phyloP scores from a whole-genome alignment of 2,797 vertebrate genomes.

The Ctenopoma multispine region DNA sequence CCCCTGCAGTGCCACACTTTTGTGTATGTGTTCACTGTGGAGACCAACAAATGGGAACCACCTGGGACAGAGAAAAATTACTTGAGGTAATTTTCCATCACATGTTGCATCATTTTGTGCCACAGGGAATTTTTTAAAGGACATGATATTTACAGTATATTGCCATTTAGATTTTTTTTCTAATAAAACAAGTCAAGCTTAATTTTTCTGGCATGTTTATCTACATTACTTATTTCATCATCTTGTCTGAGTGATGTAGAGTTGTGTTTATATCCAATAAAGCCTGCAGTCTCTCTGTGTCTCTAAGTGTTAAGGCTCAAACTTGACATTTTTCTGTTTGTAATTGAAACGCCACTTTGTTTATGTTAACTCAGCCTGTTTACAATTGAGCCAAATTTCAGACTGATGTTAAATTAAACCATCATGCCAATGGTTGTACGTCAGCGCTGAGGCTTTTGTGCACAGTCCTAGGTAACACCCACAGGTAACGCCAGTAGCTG shows the following conservation, averaged over 20 bases:
- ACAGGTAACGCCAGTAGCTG: slow-evolving; percentile 23
- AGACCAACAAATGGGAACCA: slow-evolving; percentile 74
- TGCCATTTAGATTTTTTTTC: slow-evolving; percentile 32
- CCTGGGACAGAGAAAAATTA: slow-evolving; percentile 64
- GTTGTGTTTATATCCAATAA: slow-evolving; percentile 66
- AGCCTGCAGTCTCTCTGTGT: slow-evolving; percentile 56
- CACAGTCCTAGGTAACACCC: slow-evolving; percentile 37
- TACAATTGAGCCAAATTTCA: slow-evolving; percentile 33
- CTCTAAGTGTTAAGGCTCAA: slow-evolving; percentile 32
- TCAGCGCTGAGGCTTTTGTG: slow-evolving; percentile 18
- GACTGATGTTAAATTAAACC: slow-evolving; percentile 40
- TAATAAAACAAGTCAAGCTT: slow-evolving; percentile 33
- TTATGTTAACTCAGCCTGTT: slow-evolving; percentile 31
- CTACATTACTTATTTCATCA: slow-evolving; percentile 55
- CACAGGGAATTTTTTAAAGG: slow-evolving; percentile 12
- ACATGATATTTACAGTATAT: slow-evolving; percentile 44
- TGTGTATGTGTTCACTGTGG: slow-evolving; percentile 23
- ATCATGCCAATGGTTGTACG: slow-evolving; percentile 9
- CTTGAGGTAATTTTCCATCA: slow-evolving; percentile 66
- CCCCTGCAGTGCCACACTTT: slow-evolving; percentile 47
- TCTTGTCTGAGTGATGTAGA: slow-evolving; percentile 44
- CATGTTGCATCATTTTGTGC: slow-evolving; percentile 38
- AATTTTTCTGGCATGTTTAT: slow-evolving; percentile 50
- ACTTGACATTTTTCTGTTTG: slow-evolving; percentile 50
- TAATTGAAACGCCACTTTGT: slow-evolving; percentile 46